Evolutionary conservation across 2,888 invertebrate species (phyloP).

Genomic region (Dicranocentrus wangi): DNA sequence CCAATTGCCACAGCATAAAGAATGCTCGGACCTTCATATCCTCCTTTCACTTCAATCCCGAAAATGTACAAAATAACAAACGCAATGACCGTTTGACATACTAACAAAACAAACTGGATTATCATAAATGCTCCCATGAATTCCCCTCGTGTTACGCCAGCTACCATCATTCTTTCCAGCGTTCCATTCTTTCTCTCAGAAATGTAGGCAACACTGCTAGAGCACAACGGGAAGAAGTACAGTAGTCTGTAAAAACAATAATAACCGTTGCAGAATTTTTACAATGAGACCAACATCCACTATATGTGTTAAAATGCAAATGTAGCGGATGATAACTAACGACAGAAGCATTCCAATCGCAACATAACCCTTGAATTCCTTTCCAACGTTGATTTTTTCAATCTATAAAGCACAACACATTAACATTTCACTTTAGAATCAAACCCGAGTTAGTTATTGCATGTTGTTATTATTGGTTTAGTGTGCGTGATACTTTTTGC

Average conservation of each 20-base stretch:
- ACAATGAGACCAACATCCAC: too few relatives aligned
- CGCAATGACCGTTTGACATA: neutral
- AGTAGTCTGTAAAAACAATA: neutral
- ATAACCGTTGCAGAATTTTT: too few relatives aligned
- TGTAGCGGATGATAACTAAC: too few relatives aligned
- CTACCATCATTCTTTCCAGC: neutral
- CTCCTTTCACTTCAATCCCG: neutral
- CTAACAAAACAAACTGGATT: neutral
- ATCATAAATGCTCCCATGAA: neutral
- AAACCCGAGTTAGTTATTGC: too few relatives aligned
- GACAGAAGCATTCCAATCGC: neutral
- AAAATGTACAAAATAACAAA: neutral
- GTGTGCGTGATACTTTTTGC: too few relatives aligned
- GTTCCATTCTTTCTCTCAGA: neutral
- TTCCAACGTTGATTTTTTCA: neutral
- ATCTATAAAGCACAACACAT: too few relatives aligned
- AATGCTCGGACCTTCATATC: neutral
- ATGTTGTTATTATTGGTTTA: too few relatives aligned
- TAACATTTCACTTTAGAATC: too few relatives aligned
- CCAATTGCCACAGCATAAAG: neutral
- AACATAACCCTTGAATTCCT: neutral
- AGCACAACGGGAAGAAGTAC: slow-evolving; percentile 6
- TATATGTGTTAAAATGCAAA: too few relatives aligned
- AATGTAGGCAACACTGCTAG: neutral
- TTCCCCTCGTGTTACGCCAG: neutral